Evolutionary conservation across 2,113 vertebrate genomes (phyloP), one percentile per base, ranked within the genome.

Genomic region (Lepus timidus): DNA sequence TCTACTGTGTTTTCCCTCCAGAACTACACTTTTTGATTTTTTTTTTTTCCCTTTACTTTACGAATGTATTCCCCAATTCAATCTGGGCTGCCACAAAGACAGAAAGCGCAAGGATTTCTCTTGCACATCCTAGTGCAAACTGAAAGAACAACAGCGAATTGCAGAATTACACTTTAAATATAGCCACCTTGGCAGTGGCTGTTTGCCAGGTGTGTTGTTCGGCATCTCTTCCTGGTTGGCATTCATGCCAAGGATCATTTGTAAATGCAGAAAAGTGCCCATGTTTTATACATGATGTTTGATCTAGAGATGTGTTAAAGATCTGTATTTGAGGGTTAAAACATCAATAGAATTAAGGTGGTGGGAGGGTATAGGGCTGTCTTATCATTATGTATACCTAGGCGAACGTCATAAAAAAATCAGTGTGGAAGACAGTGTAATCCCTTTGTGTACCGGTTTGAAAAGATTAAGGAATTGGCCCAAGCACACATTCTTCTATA

Each of bases 241-340:
- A 68, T 58, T 91, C 89, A 74, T 79, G 51, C 19, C 33, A 36
- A 51, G 33, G 76, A 36, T n/a, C n/a, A 10, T 36, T 58, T 58
- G 55, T 58, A 58, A 58, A 58, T 58, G 17, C 17, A 58, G 55
- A 58, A 58, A 17, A 58, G 55, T 13, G 29, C 25, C 58, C 90
- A 33, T 4, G 10, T 91, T 90, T 93, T 84, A 31, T 27, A 89
- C 78, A 86, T 68, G 33, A 85, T 64, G 44, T 68, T 91, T 80
- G 91, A 85, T 27, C 33, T 67, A 79, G 74, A 81, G 68, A 83
- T 73, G 81, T 52, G 29, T 39, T 33, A 73, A 70, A 82, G 55
- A 85, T 23, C 2, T 44, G 25, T 29, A 64, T 29, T 19, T 1
- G 20, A 61, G n/a, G 25, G 70, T 4, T 22, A n/a, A 2, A 70